Conservation (phyloP, 1,140 invertebrate species). For the Anadara kagoshimensis region DNA sequence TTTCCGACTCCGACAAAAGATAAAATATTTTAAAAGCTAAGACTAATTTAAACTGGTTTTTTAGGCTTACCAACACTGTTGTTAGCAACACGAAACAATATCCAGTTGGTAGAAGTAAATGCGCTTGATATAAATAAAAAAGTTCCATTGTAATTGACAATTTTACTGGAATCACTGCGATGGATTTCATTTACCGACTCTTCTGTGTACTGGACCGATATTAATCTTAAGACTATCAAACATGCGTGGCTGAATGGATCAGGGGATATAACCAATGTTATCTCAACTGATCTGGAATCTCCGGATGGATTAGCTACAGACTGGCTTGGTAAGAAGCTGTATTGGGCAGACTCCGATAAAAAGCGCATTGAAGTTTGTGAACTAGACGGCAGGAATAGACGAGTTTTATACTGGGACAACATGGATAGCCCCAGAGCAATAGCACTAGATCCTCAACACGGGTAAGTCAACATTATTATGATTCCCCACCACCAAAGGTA, state of each 20-base stretch:
- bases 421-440: constrained; percentile 97
- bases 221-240: constrained; percentile 87
- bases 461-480: too few species aligned
- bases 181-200: constrained; percentile 89
- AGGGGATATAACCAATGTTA: constrained; percentile 71
- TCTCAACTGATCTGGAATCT: constrained; percentile 85
- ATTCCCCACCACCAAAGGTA: too few species aligned
- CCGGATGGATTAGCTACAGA: constrained; percentile 95
- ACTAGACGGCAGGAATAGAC: constrained; percentile 88
- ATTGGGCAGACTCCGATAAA: constrained; percentile 96
- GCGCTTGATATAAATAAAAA: too few species aligned
- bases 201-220: constrained; percentile 93
- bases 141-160: too few species aligned
- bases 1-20: too few species aligned
- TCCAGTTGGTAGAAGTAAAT: too few species aligned
- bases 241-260: constrained; percentile 82
- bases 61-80: too few species aligned
- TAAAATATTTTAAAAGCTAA: too few species aligned
- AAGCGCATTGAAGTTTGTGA: constrained; percentile 96
- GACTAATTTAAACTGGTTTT: too few species aligned
- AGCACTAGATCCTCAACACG: constrained; percentile 96
- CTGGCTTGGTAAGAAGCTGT: constrained; percentile 95
- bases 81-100: too few species aligned
- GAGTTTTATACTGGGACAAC: constrained; percentile 92
- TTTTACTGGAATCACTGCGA: constrained; percentile 75